Percentiles rank a stretch among this genome's conserved stretches.
These are phyloP conservation scores for Tiliacea citrago DNA, from an alignment of 2,888 invertebrate genomes.

Conservation along the genomic window DNA sequence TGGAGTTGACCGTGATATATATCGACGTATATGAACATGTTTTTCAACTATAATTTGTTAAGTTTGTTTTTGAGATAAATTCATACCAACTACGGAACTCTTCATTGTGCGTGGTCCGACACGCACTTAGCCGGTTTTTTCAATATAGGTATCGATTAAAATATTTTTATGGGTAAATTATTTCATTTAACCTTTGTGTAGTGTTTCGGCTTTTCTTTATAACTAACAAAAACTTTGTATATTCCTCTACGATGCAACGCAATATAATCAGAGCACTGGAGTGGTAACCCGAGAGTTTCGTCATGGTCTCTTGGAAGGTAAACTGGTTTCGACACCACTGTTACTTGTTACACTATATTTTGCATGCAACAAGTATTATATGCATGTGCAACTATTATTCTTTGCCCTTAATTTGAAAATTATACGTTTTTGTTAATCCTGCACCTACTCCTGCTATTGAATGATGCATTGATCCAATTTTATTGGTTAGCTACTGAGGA, in stretches of 20 bases:
- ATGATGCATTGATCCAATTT: background rate
- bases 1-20: too few relatives aligned
- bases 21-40: too few relatives aligned
- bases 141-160: too few relatives aligned
- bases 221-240: background rate
- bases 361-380: conserved; percentile 31
- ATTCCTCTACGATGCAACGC: conserved; percentile 21
- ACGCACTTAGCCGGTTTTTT: too few relatives aligned
- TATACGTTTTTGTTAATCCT: conserved; percentile 14
- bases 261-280: conserved; percentile 55
- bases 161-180: too few relatives aligned
- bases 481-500: background rate
- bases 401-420: conserved; percentile 31
- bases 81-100: too few relatives aligned
- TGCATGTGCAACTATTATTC: conserved; percentile 13
- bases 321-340: conserved; percentile 68
- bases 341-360: conserved; percentile 48
- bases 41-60: too few relatives aligned
- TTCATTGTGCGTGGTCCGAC: too few relatives aligned
- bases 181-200: background rate
- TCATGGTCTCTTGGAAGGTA: conserved; percentile 74
- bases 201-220: too few relatives aligned
- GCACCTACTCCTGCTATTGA: background rate
- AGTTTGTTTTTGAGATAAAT: too few relatives aligned
- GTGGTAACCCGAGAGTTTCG: conserved; percentile 69